Evolutionary conservation across 2,797 vertebrate genomes (phyloP).

Genomic region (Gymnoscopelus microlampas): DNA sequence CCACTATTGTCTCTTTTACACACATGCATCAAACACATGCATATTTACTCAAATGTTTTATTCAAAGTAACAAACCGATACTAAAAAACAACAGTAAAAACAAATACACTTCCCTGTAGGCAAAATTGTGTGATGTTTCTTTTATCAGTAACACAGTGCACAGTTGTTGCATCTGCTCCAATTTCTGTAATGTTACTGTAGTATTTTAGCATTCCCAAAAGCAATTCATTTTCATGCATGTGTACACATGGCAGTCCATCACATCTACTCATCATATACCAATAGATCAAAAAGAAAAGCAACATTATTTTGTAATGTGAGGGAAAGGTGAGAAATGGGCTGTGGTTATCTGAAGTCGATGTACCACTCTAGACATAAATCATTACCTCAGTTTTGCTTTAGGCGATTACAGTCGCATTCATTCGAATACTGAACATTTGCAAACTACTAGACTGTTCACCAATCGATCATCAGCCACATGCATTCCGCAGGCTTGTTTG

Average conservation of each 20-base stretch:
- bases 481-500: slow-evolving; percentile 65
- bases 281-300: slow-evolving; percentile 48
- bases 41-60: too few relatives aligned
- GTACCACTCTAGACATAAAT: slow-evolving; percentile 69
- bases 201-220: background rate
- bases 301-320: slow-evolving; percentile 52
- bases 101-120: too few relatives aligned
- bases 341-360: slow-evolving; percentile 66
- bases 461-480: slow-evolving; percentile 71
- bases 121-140: too few relatives aligned
- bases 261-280: slow-evolving; percentile 21
- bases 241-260: background rate
- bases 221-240: slow-evolving; percentile 11
- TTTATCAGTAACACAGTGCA: too few relatives aligned
- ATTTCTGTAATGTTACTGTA: too few relatives aligned
- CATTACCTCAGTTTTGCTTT: slow-evolving; percentile 66
- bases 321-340: slow-evolving; percentile 69
- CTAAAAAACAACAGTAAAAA: too few relatives aligned
- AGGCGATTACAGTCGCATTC: slow-evolving; percentile 70
- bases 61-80: too few relatives aligned
- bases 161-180: too few relatives aligned
- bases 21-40: too few relatives aligned
- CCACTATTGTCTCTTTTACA: too few relatives aligned
- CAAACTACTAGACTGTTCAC: slow-evolving; percentile 61
- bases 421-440: slow-evolving; percentile 75